Base-by-base conservation (phyloP, 2,888 invertebrate species). In the Agriotes lineatus region DNA sequence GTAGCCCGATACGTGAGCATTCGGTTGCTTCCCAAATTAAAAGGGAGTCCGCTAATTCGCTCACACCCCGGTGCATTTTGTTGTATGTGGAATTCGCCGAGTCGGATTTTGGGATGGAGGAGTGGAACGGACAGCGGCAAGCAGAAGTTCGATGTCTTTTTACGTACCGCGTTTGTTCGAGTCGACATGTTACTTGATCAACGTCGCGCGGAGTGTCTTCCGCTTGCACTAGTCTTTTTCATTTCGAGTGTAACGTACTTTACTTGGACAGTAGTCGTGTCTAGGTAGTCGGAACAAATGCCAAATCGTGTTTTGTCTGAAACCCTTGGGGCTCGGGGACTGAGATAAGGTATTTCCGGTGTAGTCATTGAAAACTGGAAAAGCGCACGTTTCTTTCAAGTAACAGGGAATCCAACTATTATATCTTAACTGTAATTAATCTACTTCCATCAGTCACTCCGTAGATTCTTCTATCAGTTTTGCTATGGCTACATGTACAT, bases 101-200 rank as follows among this genome's bases (percentile, higher is more conserved):
- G 6, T 25, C 50, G 30, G 6, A 50, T 14, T 20, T 1, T 48
- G 3, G 22, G 22, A 22, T 22, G n/a, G 16, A n/a, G 20, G n/a
- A 52, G 18, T 5, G 33, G 18, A 52, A 52, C 18, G 10, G 52
- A 52, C 33, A n/a, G 16, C 33, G 18, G 52, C 30, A 52, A 19
- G 33, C 33, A 52, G 48, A 48, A 22, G 12, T 48, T 52, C 33
- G 30, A 14, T n/a, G 33, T 52, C 33, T 33, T 33, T 48, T 33
- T 52, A 33, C 33, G 30, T 52, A 52, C 33, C 52, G 16, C 52
- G 52, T 52, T 52, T 52, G 52, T 35, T 52, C 16, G 7, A 33
- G 19, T 52, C 5, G 52, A 52, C 48, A 52, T 30, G 18, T 52
- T 33, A 33, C 52, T 52, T 52, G 52, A 52, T 52, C 52, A 52